Conservation (phyloP, 2,888 invertebrate genomes). For the Dinocampus coccinellae region DNA sequence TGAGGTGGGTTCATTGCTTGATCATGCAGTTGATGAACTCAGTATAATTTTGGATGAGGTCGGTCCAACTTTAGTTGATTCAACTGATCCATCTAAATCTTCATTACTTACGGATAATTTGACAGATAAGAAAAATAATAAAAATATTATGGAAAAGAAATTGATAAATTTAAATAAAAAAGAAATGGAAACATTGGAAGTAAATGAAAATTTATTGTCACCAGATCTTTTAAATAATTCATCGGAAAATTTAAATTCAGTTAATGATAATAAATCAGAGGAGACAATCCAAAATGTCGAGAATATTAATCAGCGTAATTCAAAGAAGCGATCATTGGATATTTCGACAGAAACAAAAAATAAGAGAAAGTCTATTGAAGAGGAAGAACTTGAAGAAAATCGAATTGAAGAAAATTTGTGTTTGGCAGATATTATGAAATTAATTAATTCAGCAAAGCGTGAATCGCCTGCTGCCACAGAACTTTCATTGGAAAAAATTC, state of each 20-base stretch:
- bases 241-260: background rate
- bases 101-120: background rate
- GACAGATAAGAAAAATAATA: conserved; percentile 11
- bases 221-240: background rate
- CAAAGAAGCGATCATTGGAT: conserved; percentile 59
- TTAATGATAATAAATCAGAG: background rate
- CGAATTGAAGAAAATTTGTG: conserved; percentile 49
- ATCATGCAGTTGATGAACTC: conserved; percentile 56
- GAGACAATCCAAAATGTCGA: background rate
- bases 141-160: conserved; percentile 19
- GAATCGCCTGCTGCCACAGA: conserved; percentile 25
- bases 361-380: conserved; percentile 52
- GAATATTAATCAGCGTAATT: background rate
- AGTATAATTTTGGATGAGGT: conserved; percentile 56
- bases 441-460: conserved; percentile 49
- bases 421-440: conserved; percentile 58
- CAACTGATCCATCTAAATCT: conserved; percentile 31
- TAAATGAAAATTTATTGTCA: background rate
- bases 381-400: conserved; percentile 45
- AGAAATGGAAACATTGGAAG: background rate
- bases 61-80: conserved; percentile 39
- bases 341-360: conserved; percentile 52
- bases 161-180: background rate
- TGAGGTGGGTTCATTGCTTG: conserved; percentile 57
- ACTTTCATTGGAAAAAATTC: conserved; percentile 29